Evolutionary conservation across 1,140 invertebrate genomes (phyloP), one percentile per base, ranked within the genome.

Genomic region (Bilobella aurantiaca): DNA sequence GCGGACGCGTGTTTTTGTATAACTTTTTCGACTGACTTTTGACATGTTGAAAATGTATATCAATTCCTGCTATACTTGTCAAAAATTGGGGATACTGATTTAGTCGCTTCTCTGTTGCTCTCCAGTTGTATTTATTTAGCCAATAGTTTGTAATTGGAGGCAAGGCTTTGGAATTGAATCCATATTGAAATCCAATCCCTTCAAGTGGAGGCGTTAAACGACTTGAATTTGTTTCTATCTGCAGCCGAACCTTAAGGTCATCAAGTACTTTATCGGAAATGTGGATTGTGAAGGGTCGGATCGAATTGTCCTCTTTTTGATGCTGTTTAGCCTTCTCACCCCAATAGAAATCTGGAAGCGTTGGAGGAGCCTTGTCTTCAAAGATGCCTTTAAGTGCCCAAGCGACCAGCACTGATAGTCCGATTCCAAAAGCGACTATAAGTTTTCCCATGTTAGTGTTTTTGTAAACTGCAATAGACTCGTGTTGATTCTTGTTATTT

Each of bases 111-210:
- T 82, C 80, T 49, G 79, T 70, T 65, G 77, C 31, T 73, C 57
- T 73, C 82, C 82, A 84, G 68, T 82, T 75, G 70, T 78, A 83
- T 25, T 77, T 75, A 12, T 74, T 75, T 34, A 72, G 66, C 82
- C 81, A 83, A 71, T 82, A 28, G 31, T 84, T 76, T 16, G 88
- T 73, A 28, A 92, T 76, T 62, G 82, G 84, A 72, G 83, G 77
- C 30, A 92, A 75, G 72, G 85, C 83, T 31, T 83, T 77, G 0
- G 84, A 78, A 75, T 90, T 89, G 69, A 91, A 86, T 16, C 90
- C 90, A 75, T 91, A 91, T 62, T 84, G 76, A 69, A 90, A 91
- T 58, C 82, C 81, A 2, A 83, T 77, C 29, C 82, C 85, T 75
- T 89, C 84, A 62, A 92, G 73, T 1, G 87, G 83, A 18, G 79